Conservation (phyloP, 2,113 vertebrate genomes). For the Haliaeetus leucogaster region DNA sequence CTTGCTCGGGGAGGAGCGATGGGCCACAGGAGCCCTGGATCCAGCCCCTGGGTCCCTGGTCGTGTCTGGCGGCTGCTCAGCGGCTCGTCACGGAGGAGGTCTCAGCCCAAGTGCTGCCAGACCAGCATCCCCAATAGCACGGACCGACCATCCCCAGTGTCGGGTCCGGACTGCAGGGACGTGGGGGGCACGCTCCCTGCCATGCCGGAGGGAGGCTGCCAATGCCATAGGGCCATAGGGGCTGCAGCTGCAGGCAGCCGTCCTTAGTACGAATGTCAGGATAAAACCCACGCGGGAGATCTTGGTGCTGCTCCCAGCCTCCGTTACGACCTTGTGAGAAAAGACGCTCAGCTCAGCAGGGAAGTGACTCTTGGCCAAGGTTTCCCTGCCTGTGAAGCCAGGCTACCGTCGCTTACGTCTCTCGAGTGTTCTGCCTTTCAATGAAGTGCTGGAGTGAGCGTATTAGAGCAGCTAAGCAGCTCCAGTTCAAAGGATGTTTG, state of each 20-base stretch:
- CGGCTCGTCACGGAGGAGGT: neutral
- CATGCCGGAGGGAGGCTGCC: neutral
- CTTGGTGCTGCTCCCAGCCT: neutral
- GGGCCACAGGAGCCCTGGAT: fast-evolving
- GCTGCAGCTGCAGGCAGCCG: neutral
- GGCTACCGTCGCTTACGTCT: fast-evolving
- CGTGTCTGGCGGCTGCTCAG: neutral
- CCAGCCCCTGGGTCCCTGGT: neutral
- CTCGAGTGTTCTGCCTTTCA: neutral
- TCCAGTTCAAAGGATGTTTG: neutral
- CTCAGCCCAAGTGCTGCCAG: neutral
- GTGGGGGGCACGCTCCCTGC: fast-evolving
- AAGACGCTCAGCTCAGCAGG: fast-evolving
- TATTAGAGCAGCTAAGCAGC: neutral
- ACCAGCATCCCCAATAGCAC: fast-evolving
- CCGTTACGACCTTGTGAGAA: fast-evolving
- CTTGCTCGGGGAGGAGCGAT: fast-evolving
- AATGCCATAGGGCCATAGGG: fast-evolving
- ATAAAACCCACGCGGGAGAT: fast-evolving
- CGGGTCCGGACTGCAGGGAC: neutral
- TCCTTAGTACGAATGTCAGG: fast-evolving
- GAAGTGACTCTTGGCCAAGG: neutral
- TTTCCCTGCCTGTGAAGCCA: neutral
- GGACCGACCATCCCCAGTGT: neutral
- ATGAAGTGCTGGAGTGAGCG: fast-evolving